Conservation (phyloP, 2,797 vertebrate species). For the Chloroceryle amazona region DNA sequence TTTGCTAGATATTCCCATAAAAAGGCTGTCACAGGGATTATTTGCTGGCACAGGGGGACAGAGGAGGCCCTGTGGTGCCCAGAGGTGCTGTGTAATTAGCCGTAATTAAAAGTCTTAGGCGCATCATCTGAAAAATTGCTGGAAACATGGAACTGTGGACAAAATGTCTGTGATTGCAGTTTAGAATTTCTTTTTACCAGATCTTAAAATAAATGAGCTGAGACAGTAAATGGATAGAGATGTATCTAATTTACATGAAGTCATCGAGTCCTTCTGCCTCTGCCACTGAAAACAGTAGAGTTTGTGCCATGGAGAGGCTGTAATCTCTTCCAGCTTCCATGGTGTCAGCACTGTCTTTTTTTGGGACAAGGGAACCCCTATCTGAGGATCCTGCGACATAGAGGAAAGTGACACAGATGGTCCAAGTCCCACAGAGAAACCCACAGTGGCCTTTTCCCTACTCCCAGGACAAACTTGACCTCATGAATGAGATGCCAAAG, state of each 20-base stretch:
- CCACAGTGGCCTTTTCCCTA: fast-evolving
- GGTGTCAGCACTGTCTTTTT: not conserved
- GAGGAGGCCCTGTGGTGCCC: not conserved
- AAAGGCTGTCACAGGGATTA: not conserved
- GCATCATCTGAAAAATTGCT: not conserved
- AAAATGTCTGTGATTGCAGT: not conserved
- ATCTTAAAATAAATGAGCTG: not conserved
- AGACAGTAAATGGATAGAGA: not conserved
- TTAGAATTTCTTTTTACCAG: not conserved
- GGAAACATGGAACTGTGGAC: not conserved
- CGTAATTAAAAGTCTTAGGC: not conserved
- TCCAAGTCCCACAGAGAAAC: not conserved
- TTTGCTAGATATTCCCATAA: not conserved
- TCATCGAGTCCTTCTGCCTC: not conserved
- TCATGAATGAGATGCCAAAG: not conserved
- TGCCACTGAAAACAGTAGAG: not conserved
- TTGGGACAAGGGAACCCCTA: not conserved
- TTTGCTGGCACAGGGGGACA: not conserved
- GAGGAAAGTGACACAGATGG: not conserved
- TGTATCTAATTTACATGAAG: not conserved
- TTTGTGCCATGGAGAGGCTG: not conserved
- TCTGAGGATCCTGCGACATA: fast-evolving
- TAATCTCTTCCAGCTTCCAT: not conserved
- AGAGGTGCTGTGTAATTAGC: not conserved
- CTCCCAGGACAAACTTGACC: not conserved